Evolutionary conservation across 35 echinoderm and acorn worm species (phyloP).

Genomic region (Heliocidaris erythrogramma): DNA sequence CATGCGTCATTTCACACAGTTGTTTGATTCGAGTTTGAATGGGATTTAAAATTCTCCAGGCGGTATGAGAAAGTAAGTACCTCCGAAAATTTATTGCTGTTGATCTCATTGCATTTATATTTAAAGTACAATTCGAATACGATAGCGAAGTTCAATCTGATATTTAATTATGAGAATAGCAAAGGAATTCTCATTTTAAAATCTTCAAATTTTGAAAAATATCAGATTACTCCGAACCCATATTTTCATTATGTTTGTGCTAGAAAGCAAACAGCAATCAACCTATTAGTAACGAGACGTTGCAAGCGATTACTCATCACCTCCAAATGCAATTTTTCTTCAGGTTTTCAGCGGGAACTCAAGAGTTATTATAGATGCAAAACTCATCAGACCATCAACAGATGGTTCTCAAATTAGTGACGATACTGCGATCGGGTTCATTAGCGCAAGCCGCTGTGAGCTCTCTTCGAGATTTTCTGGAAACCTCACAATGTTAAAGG

Average conservation of each 20-base stretch:
- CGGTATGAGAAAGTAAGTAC: no score
- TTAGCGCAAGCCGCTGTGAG: not conserved
- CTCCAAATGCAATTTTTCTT: not conserved
- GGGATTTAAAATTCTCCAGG: no score
- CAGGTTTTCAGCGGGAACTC: not conserved
- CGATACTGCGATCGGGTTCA: not conserved
- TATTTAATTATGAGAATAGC: no score
- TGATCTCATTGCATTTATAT: no score
- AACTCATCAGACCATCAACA: constrained; percentile 2
- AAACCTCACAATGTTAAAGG: not conserved
- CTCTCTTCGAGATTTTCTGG: not conserved
- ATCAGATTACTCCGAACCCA: not conserved
- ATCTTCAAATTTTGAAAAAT: not conserved
- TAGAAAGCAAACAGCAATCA: not conserved
- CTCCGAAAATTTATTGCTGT: no score
- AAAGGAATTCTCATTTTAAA: no score
- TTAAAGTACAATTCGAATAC: no score
- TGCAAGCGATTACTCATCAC: not conserved
- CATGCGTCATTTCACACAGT: no score
- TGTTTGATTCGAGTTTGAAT: no score
- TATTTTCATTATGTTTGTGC: not conserved
- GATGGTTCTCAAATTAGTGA: not conserved
- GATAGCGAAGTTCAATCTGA: no score
- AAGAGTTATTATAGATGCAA: not conserved
- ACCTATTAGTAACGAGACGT: not conserved